Conservation (phyloP, 2,113 vertebrate species). For the Polypterus senegalus region DNA sequence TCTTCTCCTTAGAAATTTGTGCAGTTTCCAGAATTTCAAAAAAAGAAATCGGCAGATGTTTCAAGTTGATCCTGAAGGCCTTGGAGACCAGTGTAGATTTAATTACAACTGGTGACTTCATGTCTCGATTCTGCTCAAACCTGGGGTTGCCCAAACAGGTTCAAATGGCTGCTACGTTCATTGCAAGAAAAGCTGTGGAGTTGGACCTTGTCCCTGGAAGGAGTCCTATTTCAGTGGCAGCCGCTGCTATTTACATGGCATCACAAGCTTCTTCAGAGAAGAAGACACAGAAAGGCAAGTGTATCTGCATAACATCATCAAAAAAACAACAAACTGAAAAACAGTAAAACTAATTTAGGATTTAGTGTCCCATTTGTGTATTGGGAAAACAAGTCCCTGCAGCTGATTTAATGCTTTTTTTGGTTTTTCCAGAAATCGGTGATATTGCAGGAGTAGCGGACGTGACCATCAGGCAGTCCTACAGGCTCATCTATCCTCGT, state of each 20-base stretch:
- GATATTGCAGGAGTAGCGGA: constrained; percentile 97
- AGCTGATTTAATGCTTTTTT: constrained; percentile 8
- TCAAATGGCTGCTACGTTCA: constrained; percentile 92
- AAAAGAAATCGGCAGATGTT: constrained; percentile 96
- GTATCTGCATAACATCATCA: no score
- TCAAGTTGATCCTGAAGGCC: constrained; percentile 94
- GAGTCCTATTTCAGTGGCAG: constrained; percentile 93
- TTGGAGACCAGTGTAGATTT: constrained; percentile 95
- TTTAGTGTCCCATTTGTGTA: no score
- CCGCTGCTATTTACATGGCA: constrained; percentile 97
- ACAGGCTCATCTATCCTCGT: constrained; percentile 88
- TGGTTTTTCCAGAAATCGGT: constrained; percentile 73
- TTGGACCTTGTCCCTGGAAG: constrained; percentile 89
- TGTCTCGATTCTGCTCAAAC: constrained; percentile 98
- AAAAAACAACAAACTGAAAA: no score
- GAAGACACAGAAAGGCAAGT: constrained; percentile 89
- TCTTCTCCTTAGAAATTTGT: constrained; percentile 74
- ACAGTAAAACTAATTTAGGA: no score
- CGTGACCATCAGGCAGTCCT: constrained; percentile 95
- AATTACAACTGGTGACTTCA: constrained; percentile 96
- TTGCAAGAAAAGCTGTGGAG: constrained; percentile 90
- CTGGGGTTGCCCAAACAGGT: constrained; percentile 92
- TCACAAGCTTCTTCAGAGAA: constrained; percentile 96
- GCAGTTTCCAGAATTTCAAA: constrained; percentile 96
- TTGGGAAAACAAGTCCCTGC: no score